A percentile compares a stretch with the other conserved stretches of the same genome.
phyloP scores from a whole-genome alignment of 2,113 vertebrate genomes.

The Emydocephalus ijimae region DNA sequence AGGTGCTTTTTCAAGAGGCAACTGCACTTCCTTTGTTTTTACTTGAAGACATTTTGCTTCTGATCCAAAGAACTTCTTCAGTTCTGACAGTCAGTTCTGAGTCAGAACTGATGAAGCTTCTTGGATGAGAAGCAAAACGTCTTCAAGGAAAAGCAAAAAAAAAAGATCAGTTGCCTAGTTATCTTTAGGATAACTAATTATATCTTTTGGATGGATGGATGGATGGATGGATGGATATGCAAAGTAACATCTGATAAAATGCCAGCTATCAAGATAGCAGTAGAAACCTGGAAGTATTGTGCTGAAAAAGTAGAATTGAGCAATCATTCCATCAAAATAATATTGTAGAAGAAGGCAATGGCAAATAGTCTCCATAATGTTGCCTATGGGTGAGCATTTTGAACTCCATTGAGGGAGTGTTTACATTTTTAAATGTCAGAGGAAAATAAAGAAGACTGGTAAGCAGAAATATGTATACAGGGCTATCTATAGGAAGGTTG shows the following conservation, averaged over 20 bases:
- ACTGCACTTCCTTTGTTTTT: not conserved
- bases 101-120: not conserved
- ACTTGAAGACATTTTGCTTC: not conserved
- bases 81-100: not conserved
- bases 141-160: not conserved
- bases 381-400: not conserved
- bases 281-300: not conserved
- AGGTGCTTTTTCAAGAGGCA: not conserved
- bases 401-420: not conserved
- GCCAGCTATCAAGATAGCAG: not conserved
- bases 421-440: not conserved
- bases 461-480: not conserved
- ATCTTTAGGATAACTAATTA: not conserved
- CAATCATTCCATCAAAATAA: rapidly evolving
- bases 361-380: not conserved
- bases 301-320: not conserved
- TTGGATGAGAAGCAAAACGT: not conserved
- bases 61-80: not conserved
- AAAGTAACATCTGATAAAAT: not conserved
- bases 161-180: not conserved
- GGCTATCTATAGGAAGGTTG: not conserved
- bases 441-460: not conserved
- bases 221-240: not conserved
- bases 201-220: not conserved
- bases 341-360: not conserved